Conservation (phyloP, 2,113 vertebrate genomes). For the Clinocottus analis region DNA sequence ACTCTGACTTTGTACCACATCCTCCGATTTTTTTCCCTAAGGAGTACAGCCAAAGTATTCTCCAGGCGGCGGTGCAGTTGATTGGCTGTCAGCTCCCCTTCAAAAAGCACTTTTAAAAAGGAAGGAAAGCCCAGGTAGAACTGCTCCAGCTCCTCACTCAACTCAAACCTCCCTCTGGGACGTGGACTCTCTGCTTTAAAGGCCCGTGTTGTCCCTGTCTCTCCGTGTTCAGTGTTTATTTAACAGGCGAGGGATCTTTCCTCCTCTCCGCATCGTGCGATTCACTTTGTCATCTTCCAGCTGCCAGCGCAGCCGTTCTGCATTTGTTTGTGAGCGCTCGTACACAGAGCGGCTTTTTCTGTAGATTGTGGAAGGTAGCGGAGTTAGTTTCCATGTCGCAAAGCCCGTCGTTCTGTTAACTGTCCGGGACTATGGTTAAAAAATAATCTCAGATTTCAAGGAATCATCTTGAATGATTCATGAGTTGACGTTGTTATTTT, state of each 20-base stretch:
- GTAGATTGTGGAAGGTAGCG: neutral
- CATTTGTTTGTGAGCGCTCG: constrained; percentile 31
- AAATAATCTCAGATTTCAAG: neutral
- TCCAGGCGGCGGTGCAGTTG: constrained; percentile 48
- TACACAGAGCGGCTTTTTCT: constrained; percentile 13
- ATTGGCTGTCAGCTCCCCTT: constrained; percentile 33
- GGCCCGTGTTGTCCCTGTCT: constrained; percentile 12
- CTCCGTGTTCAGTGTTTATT: constrained; percentile 39
- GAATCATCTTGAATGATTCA: neutral
- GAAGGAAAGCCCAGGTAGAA: constrained; percentile 4
- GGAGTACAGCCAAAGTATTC: constrained; percentile 17
- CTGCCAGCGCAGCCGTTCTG: constrained; percentile 42
- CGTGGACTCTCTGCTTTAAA: constrained; percentile 25
- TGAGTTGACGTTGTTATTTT: neutral
- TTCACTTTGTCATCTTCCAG: constrained; percentile 50
- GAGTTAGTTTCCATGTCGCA: constrained; percentile 1
- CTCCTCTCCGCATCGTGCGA: constrained; percentile 29
- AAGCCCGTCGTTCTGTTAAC: neutral
- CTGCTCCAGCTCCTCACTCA: constrained; percentile 26
- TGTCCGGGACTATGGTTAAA: neutral
- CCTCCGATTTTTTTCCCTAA: neutral
- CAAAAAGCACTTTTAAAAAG: neutral
- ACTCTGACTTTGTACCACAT: constrained; percentile 9
- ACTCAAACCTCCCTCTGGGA: constrained; percentile 33
- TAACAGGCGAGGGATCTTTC: constrained; percentile 9